Base-by-base conservation (phyloP, 2,888 invertebrate species). In the Thelaira solivaga region DNA sequence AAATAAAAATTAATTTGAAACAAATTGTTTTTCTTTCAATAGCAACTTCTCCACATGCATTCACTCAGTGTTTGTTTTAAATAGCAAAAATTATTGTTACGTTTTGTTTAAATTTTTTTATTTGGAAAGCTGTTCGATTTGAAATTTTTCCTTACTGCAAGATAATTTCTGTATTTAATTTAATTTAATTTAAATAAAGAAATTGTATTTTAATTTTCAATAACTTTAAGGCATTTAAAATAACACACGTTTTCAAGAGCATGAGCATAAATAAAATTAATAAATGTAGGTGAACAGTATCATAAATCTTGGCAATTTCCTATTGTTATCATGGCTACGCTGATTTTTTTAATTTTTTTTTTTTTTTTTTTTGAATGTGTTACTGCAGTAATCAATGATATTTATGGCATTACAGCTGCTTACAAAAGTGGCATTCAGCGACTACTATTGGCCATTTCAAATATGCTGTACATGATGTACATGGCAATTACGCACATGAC, bases 311-410 rank as follows among this genome's bases (percentile, higher is more conserved):
- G 26, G 24, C 36, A 49, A 45, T 36, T 69, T 65, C 61, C 41
- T 74, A 22, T 18, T 29, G 11, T 34, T 72, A 68, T 72, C 62
- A 45, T 20, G 3, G 36, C 45, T 18, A 51, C 34, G 57, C 49
- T 34, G n/a, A 11, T 13, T 43, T 11, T 62, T 65, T 43, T 29
- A 43, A 53, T 68, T 26, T 49, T 69, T 67, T 64, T 39, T 36
- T 36, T 57, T 39, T 1, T 6, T 13, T 13, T 81, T 76, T 77
- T 74, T 65, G 29, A 51, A 20, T 49, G 43, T 64, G 71, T 53
- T 77, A 67, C 67, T 75, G 74, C 77, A 74, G 74, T 75, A 74
- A 71, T 78, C 69, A 78, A 78, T 80, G 80, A 64, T 78, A 78
- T 78, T 74, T 73, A 78, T 78, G 65, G 53, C 65, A 74, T 55